Conservation (phyloP, 2,888 invertebrate genomes). For the Bruchidius siliquastri region DNA sequence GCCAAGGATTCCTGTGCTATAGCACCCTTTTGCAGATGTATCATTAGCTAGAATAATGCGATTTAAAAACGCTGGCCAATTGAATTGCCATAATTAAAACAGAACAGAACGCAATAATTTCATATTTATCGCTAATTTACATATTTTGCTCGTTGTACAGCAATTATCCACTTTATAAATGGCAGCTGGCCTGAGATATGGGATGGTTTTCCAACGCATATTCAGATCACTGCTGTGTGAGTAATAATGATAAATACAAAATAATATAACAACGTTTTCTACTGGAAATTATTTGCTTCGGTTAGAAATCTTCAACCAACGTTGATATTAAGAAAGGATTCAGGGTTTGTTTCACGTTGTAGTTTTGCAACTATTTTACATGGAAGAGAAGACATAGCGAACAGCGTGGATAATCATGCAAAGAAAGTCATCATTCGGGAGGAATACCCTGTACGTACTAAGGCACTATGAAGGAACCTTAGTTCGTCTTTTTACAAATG, state of each 20-base stretch:
- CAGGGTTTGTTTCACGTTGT: too few relatives aligned
- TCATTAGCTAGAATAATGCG: slow-evolving; percentile 14
- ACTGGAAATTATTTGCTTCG: background rate
- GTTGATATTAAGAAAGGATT: too few relatives aligned
- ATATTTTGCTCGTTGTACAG: slow-evolving; percentile 7
- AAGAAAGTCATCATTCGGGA: too few relatives aligned
- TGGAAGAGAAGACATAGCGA: too few relatives aligned
- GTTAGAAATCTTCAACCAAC: too few relatives aligned
- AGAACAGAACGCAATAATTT: slow-evolving; percentile 7
- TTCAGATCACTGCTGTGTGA: background rate
- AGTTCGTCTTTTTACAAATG: too few relatives aligned
- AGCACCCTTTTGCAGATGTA: slow-evolving; percentile 5
- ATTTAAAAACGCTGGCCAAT: slow-evolving; percentile 7
- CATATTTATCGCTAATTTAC: slow-evolving; percentile 12
- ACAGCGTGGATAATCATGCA: too few relatives aligned
- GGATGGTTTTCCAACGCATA: background rate
- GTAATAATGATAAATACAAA: background rate
- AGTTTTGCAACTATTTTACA: too few relatives aligned
- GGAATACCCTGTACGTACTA: too few relatives aligned
- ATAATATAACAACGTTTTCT: background rate
- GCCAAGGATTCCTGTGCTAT: background rate
- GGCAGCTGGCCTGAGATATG: background rate
- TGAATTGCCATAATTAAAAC: slow-evolving; percentile 11
- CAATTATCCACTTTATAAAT: slow-evolving; percentile 8
- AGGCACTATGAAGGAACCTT: too few relatives aligned